These are phyloP conservation scores for Liodrosophila aerea DNA, from an alignment of 2,888 invertebrate genomes.

Conservation along the genomic window DNA sequence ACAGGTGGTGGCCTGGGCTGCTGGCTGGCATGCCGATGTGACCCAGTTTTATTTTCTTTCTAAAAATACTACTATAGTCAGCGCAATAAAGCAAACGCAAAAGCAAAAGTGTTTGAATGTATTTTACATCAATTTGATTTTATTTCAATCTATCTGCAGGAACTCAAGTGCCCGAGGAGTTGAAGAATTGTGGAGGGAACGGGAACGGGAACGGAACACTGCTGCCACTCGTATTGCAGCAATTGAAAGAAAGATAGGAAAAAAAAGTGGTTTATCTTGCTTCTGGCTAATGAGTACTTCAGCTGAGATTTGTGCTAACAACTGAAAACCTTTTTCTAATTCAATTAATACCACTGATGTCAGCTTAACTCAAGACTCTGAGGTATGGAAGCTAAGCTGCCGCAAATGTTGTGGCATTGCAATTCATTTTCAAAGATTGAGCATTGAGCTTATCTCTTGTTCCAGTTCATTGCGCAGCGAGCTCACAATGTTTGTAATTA, in stretches of 20 bases:
- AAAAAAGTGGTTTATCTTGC: slow-evolving; percentile 20
- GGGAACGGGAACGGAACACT: background rate
- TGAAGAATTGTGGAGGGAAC: background rate
- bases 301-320: slow-evolving; percentile 22
- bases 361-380: slow-evolving; percentile 4
- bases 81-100: slow-evolving; percentile 51
- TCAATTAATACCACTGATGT: slow-evolving; percentile 44
- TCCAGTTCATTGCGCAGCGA: background rate
- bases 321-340: slow-evolving; percentile 25
- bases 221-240: slow-evolving; percentile 23
- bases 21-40: slow-evolving; percentile 40
- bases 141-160: slow-evolving; percentile 25
- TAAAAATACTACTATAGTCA: slow-evolving; percentile 59
- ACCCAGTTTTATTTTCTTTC: slow-evolving; percentile 54
- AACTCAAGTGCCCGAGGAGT: slow-evolving; percentile 2
- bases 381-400: no score
- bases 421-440: no score
- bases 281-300: slow-evolving; percentile 31
- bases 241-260: slow-evolving; percentile 22
- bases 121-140: slow-evolving; percentile 75
- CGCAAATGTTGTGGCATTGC: background rate
- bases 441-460: no score
- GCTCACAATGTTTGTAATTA: no score
- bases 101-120: slow-evolving; percentile 63
- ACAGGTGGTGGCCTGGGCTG: slow-evolving; percentile 49